Evolutionary conservation across 2,888 invertebrate genomes (phyloP).

Genomic region (Tortrix viridana): DNA sequence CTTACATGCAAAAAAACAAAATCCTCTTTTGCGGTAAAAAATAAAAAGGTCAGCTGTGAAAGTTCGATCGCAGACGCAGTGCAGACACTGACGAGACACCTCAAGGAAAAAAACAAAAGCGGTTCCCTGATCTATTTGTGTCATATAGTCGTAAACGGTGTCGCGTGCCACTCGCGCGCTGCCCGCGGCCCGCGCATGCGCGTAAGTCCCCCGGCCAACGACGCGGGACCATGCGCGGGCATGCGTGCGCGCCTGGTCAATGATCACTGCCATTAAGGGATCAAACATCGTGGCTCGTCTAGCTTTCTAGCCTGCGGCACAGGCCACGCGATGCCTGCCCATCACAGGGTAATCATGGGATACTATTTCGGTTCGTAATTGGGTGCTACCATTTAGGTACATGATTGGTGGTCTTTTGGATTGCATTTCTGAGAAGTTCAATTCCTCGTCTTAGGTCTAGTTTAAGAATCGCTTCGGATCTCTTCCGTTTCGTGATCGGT

Average conservation of each 20-base stretch:
- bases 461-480: too few relatives aligned
- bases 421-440: too few relatives aligned
- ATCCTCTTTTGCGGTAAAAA: too few relatives aligned
- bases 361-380: conserved; percentile 9
- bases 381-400: conserved; percentile 3
- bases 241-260: conserved; percentile 17
- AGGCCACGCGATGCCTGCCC: conserved; percentile 5
- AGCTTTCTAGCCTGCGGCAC: conserved; percentile 27
- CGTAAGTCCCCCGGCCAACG: too few relatives aligned
- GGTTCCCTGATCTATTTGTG: neutral
- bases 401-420: too few relatives aligned
- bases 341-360: conserved; percentile 12
- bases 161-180: conserved; percentile 10
- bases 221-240: neutral
- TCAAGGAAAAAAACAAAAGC: neutral
- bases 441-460: too few relatives aligned
- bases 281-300: conserved; percentile 15
- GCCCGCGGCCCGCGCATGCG: neutral
- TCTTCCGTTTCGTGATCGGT: too few relatives aligned
- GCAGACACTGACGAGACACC: neutral
- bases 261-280: conserved; percentile 15
- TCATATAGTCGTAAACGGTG: conserved; percentile 1
- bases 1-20: too few relatives aligned
- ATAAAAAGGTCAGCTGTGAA: too few relatives aligned
- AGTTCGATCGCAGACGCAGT: too few relatives aligned